phyloP scores from a whole-genome alignment of 2,888 invertebrate species.

The Eupeodes latifasciatus region DNA sequence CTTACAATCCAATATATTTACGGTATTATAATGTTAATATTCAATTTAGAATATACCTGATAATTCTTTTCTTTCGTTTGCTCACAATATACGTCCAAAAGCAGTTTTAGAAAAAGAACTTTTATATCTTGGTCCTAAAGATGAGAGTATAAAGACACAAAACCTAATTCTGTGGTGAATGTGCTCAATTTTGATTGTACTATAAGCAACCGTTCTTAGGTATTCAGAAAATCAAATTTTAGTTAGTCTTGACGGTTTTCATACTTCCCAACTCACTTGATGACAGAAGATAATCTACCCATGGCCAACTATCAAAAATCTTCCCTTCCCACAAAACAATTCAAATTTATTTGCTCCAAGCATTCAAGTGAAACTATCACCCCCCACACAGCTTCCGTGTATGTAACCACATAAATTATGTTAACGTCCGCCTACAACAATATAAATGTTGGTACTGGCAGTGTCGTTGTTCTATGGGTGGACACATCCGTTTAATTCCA shows the following conservation, averaged over 20 bases:
- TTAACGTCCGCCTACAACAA: conserved; percentile 82
- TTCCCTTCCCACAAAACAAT: background rate
- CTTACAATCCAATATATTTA: no score
- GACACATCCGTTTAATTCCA: conserved; percentile 69
- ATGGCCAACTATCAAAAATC: conserved; percentile 49
- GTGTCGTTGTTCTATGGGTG: conserved; percentile 46
- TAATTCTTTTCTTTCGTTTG: no score
- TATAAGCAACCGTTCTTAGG: background rate
- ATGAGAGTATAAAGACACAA: no score
- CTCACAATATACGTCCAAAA: no score
- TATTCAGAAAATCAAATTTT: background rate
- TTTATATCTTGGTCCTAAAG: no score
- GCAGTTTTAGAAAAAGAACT: no score
- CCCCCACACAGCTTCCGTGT: conserved; percentile 55
- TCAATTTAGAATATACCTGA: no score
- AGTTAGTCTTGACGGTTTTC: background rate
- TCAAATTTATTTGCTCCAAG: background rate
- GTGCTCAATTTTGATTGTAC: background rate
- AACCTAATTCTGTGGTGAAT: background rate
- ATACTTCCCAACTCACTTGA: background rate
- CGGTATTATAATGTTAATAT: no score
- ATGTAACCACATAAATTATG: conserved; percentile 84
- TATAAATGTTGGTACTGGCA: background rate
- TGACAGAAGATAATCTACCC: conserved; percentile 23
- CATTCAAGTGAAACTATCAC: conserved; percentile 71